Base-by-base conservation (phyloP, 92 coral and sea anemone genomes). In the Umimayanthus kanabou region DNA sequence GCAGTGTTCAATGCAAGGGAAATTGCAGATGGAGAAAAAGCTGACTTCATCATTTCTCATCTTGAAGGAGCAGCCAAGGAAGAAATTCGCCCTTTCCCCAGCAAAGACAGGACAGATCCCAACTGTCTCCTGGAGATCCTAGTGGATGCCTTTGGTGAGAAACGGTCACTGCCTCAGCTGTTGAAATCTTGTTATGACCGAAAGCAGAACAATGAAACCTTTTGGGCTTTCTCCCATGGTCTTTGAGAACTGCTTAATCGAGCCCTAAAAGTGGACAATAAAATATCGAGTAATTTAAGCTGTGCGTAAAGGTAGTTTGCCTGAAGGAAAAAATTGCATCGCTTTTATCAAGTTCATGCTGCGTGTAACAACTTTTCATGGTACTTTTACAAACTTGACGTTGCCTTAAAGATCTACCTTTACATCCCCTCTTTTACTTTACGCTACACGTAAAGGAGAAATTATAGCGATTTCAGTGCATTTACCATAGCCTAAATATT, bases 181-280 rank as follows among this genome's bases (percentile, higher is more conserved):
- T 85, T 88, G 13, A 88, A 88, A 39, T 7, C 58, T 58, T 91
- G 88, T 25, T 88, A 91, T 65, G 81, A 91, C 72, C 33, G 91
- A 5, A 71, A 55, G 53, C 91, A 88, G 75, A 39, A 76, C 22
- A 47, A 78, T 3, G 93, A 91, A 39, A 30, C 81, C 29, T 86
- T 91, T 0, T 8, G 89, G 3, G 43, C 85, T 15, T 88, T 43
- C 85, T 91, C 91, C 18, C 93, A 88, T 42, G 89, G 83, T n/a
- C 72, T 79, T 39, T 29, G 89, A 5, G 82, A 88, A 73, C 88
- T 82, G 47, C 82, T 88, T 25, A 82, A 74, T 26, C 15, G 82
- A 3, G 88, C n/a, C 9, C 39, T 79, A 15, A 88, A 88, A 11
- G 88, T 33, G 37, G 37, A 33, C n/a, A n/a, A n/a, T n/a, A n/a